Evolutionary conservation across 2,113 vertebrate species (phyloP).

Genomic region (Mobula hypostoma): DNA sequence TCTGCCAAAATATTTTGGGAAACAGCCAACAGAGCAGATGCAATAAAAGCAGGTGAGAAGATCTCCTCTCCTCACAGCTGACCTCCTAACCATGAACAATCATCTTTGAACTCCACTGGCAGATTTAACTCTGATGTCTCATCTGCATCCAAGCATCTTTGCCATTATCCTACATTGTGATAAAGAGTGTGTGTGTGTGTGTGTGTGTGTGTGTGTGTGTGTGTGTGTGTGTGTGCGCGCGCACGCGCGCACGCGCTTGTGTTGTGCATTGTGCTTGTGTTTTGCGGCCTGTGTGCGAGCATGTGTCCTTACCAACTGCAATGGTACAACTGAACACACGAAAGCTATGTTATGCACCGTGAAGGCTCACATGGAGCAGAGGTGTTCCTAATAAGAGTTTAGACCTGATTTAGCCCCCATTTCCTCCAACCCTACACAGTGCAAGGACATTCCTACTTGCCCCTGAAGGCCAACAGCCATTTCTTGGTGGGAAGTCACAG

Average conservation of each 20-base stretch:
- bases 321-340: background rate
- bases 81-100: conserved; percentile 3
- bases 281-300: too few species aligned
- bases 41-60: background rate
- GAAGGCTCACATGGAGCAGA: background rate
- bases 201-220: too few species aligned
- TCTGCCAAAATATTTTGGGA: background rate
- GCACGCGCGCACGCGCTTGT: too few species aligned
- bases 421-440: background rate
- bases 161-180: too few species aligned
- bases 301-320: too few species aligned
- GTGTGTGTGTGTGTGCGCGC: too few species aligned
- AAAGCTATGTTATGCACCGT: background rate
- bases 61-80: background rate
- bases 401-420: background rate
- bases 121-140: background rate
- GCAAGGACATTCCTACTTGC: background rate
- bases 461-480: background rate
- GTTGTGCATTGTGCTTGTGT: too few species aligned
- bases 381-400: background rate
- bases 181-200: too few species aligned
- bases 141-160: background rate
- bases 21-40: conserved; percentile 1
- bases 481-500: background rate
- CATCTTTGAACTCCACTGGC: background rate